Evolutionary conservation across 2,797 vertebrate species (phyloP).

Genomic region (Hydrocynus forskahlii): DNA sequence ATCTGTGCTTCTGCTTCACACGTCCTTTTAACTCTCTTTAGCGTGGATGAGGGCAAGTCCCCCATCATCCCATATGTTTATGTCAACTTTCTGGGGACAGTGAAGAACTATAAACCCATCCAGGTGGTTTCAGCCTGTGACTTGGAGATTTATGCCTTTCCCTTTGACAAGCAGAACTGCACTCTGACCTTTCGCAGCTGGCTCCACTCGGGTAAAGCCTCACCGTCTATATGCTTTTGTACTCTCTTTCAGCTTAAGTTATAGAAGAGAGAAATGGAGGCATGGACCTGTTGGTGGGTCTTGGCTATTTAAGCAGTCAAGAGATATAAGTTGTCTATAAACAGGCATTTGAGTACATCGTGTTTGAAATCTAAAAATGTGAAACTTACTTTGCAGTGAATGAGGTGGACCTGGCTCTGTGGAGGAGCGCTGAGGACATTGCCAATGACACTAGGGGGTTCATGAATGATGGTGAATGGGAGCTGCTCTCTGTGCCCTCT

Average conservation of each 20-base stretch:
- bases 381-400: conserved; percentile 71
- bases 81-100: conserved; percentile 83
- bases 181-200: conserved; percentile 87
- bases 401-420: conserved; percentile 84
- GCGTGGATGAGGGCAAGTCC: conserved; percentile 81
- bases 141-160: conserved; percentile 85
- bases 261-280: no score
- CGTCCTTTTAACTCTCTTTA: conserved; percentile 57
- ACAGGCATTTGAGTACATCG: background rate
- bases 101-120: conserved; percentile 85
- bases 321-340: background rate
- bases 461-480: conserved; percentile 87
- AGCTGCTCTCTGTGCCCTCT: conserved; percentile 84
- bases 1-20: conserved; percentile 19
- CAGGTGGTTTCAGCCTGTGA: conserved; percentile 84
- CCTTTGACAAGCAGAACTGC: conserved; percentile 90
- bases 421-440: conserved; percentile 80
- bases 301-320: no score
- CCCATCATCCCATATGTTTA: conserved; percentile 83
- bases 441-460: conserved; percentile 78
- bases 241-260: conserved; percentile 10
- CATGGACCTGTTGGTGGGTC: no score
- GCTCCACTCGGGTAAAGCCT: conserved; percentile 83
- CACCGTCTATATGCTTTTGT: conserved; percentile 1
- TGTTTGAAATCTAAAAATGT: background rate